phyloP scores from a whole-genome alignment of 2,113 vertebrate species.

The Channa maculata region DNA sequence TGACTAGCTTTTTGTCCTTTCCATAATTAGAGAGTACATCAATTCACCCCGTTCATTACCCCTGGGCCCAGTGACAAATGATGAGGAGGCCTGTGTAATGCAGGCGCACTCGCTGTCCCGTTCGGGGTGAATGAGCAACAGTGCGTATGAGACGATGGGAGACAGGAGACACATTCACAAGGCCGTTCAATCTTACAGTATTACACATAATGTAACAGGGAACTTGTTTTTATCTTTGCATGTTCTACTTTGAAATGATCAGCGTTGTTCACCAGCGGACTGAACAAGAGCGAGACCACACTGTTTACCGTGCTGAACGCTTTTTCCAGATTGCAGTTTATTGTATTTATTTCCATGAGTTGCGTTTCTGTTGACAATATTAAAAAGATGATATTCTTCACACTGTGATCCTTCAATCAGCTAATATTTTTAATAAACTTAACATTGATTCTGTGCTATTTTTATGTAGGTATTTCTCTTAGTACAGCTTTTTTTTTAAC shows the following conservation, averaged over 20 bases:
- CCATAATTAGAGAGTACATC: conserved; percentile 77
- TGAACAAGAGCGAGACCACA: neutral
- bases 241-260: neutral
- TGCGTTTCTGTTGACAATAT: too few species aligned
- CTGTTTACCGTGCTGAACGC: too few species aligned
- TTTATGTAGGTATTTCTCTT: too few species aligned
- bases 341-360: too few species aligned
- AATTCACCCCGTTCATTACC: conserved; percentile 73
- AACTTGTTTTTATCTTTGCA: neutral
- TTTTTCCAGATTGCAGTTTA: too few species aligned
- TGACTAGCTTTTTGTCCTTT: conserved; percentile 72
- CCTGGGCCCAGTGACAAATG: conserved; percentile 68
- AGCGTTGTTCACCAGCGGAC: conserved; percentile 9
- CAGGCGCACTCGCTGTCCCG: conserved; percentile 30
- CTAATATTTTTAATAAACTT: too few species aligned
- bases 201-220: conserved; percentile 8
- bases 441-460: too few species aligned
- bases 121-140: conserved; percentile 54
- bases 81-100: conserved; percentile 55
- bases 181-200: conserved; percentile 15
- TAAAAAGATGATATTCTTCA: too few species aligned
- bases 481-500: too few species aligned
- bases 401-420: too few species aligned
- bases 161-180: conserved; percentile 25
- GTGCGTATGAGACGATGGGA: conserved; percentile 16